Base-by-base conservation (phyloP, 2,797 vertebrate genomes). In the Sebastes baramenuke region DNA sequence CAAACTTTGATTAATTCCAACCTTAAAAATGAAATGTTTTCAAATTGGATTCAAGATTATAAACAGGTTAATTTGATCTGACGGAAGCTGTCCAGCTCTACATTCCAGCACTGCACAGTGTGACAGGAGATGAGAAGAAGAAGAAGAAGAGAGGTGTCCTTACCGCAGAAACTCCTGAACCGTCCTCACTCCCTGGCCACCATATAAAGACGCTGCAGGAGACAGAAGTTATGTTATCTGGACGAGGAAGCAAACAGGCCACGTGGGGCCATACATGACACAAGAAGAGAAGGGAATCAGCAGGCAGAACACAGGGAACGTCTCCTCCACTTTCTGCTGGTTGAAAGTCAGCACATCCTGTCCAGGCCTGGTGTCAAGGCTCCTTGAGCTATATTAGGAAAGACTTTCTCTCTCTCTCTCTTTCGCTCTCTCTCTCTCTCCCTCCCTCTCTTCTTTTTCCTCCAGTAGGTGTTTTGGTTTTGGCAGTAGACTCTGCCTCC, bases 111-210 rank as follows among this genome's bases (percentile, higher is more conserved):
- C 46, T 18, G 42, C 42, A 49, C 16, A 18, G 18, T 49, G 46
- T 49, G 95, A 73, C n/a, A 68, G 67, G n/a, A 77, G 61, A 79
- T 27, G 30, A 82, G 30, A 79, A 38, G 5, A 67, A 79, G 24
- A 67, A 20, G 27, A 16, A 16, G 49, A n/a, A 52, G 49, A 18
- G 52, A 79, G 49, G 6, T 0, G 11, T 83, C 60, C 96, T 91
- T 96, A 97, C 96, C 96, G 91, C 85, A 94, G 87, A 89, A 95
- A 95, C 46, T 93, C 91, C 84, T 95, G 94, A 30, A 95, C 86
- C 0, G 93, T 95, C 90, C 90, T 91, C 69, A 91, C 82, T 72
- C 90, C 91, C 73, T 89, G 92, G 91, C 88, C 91, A 82, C 94
- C 87, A 80, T 86, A 88, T 77, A 93, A 85, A 90, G 93, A 93